A percentile compares a stretch with the other conserved stretches of the same genome.
Evolutionary conservation across 2,888 invertebrate species (phyloP).

Genomic region (Metopia argyrocephala): DNA sequence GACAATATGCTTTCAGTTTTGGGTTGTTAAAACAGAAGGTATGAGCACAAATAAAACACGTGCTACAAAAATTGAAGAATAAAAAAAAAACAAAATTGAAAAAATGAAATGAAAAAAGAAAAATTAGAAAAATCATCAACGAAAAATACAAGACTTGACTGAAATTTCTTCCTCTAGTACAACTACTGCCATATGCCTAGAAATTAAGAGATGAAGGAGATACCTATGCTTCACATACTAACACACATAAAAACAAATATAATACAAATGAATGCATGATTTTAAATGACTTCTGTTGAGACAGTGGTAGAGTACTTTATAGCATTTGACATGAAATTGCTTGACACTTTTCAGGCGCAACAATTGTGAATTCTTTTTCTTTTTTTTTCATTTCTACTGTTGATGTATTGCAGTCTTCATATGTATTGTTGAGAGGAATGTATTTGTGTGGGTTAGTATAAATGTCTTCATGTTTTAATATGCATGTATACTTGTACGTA

Average conservation of each 20-base stretch:
- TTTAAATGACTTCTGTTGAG: constrained; percentile 40
- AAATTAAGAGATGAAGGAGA: constrained; percentile 17
- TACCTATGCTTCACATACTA: neutral
- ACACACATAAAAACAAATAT: neutral
- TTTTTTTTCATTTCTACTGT: neutral
- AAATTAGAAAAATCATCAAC: neutral
- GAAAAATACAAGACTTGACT: constrained; percentile 28
- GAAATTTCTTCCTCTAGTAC: neutral
- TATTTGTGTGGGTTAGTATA: neutral
- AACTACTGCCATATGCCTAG: neutral
- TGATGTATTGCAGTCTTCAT: constrained; percentile 8
- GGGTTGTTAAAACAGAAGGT: neutral
- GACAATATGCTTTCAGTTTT: neutral
- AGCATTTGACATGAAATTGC: constrained; percentile 50
- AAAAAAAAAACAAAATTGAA: constrained; percentile 20
- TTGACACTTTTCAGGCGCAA: constrained; percentile 58
- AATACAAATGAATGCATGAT: constrained; percentile 12
- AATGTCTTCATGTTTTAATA: neutral
- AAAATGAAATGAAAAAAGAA: neutral
- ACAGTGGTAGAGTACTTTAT: constrained; percentile 18
- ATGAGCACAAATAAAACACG: constrained; percentile 36
- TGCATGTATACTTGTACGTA: constrained; percentile 4
- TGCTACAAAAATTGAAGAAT: constrained; percentile 17
- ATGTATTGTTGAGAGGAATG: neutral
- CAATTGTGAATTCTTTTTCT: constrained; percentile 28